These are phyloP conservation scores for Sabellastarte sp. DNA, from an alignment of 2,888 invertebrate genomes.

Conservation along the genomic window DNA sequence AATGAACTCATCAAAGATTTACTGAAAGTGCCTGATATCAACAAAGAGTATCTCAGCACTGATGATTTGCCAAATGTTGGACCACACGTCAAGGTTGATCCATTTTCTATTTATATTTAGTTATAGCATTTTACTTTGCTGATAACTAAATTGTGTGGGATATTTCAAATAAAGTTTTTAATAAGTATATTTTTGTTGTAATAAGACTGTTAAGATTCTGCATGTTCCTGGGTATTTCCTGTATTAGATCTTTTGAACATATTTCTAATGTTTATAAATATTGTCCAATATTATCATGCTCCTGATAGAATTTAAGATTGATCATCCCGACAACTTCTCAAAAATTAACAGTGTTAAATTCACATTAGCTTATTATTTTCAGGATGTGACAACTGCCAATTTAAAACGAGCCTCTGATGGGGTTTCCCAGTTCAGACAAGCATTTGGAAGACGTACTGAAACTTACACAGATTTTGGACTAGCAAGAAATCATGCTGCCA, in stretches of 20 bases:
- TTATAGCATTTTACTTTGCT: background rate
- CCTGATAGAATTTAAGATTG: no score
- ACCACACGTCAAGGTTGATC: conserved; percentile 39
- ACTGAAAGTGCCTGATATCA: conserved; percentile 32
- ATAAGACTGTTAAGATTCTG: no score
- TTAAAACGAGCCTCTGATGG: conserved; percentile 42
- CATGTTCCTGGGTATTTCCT: no score
- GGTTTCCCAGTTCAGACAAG: conserved; percentile 41
- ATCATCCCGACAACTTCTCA: no score
- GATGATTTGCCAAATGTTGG: conserved; percentile 46
- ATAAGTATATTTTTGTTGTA: background rate
- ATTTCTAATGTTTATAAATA: no score
- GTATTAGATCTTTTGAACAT: no score
- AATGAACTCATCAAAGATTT: conserved; percentile 53
- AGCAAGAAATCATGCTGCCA: conserved; percentile 41
- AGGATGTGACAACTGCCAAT: conserved; percentile 1
- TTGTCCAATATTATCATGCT: no score
- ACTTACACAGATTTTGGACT: conserved; percentile 46
- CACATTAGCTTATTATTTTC: background rate
- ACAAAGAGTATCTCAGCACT: conserved; percentile 36
- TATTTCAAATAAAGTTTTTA: background rate
- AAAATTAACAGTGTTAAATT: background rate
- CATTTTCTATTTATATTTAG: background rate
- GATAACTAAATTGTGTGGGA: background rate
- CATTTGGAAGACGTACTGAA: conserved; percentile 40